Percentiles rank a stretch among this genome's conserved stretches.
Evolutionary conservation across 2,113 vertebrate species (phyloP).

Genomic region (Tenebrosternarchus preto): DNA sequence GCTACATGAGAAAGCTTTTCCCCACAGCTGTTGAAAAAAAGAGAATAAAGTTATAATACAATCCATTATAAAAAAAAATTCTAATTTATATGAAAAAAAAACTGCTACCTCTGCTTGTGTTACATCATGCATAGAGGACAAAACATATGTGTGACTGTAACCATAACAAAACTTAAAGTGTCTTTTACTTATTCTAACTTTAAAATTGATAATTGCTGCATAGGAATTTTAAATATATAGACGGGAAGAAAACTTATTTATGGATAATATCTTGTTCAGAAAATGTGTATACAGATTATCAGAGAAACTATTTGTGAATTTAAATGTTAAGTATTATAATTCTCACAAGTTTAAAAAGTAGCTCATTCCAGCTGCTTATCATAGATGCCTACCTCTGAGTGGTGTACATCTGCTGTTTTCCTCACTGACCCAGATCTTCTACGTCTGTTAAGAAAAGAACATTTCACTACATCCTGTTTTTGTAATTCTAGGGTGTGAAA

Average conservation of each 20-base stretch:
- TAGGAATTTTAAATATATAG: slow-evolving; percentile 19
- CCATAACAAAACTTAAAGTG: too few species aligned
- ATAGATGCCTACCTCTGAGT: slow-evolving; percentile 58
- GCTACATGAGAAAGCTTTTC: slow-evolving; percentile 30
- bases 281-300: background rate
- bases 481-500: background rate
- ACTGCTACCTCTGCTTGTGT: background rate
- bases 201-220: too few species aligned
- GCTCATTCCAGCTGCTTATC: background rate
- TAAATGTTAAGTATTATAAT: background rate
- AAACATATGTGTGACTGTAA: too few species aligned
- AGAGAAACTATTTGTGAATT: background rate
- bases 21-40: slow-evolving; percentile 56
- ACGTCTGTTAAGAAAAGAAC: slow-evolving; percentile 37
- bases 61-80: background rate
- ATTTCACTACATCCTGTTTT: background rate
- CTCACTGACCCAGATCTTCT: slow-evolving; percentile 47
- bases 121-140: background rate
- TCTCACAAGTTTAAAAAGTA: background rate
- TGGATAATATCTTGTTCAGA: too few species aligned
- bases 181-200: too few species aligned
- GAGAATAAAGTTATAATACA: slow-evolving; percentile 40
- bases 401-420: slow-evolving; percentile 26
- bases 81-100: background rate
- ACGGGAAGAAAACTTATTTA: slow-evolving; percentile 22